Conservation (phyloP, 1,140 invertebrate species). For the Hydropsyche tenuis region DNA sequence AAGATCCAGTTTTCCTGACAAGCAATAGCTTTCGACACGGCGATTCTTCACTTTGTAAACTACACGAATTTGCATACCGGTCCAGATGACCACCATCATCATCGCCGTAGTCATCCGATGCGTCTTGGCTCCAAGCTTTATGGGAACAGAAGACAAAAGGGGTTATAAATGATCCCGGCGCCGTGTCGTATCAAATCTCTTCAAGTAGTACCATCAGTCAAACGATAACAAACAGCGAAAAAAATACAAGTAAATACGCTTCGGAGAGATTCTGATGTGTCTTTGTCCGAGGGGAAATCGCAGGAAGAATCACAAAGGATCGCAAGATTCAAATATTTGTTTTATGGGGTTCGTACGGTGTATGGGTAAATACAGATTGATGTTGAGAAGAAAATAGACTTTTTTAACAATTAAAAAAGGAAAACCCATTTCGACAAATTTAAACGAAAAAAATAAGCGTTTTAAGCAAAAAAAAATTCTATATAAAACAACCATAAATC, state of each 20-base stretch:
- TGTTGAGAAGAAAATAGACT: too few species aligned
- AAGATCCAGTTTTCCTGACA: conserved; percentile 35
- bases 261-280: conserved; percentile 14
- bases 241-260: conserved; percentile 3
- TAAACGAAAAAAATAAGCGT: not conserved
- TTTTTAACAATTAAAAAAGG: too few species aligned
- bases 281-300: not conserved
- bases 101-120: not conserved
- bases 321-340: conserved; percentile 15
- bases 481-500: conserved; percentile 24
- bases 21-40: conserved; percentile 35
- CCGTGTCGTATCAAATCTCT: conserved; percentile 47
- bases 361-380: not conserved
- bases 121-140: conserved; percentile 18
- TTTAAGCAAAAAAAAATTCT: not conserved
- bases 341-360: not conserved
- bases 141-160: conserved; percentile 47
- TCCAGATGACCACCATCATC: conserved; percentile 18
- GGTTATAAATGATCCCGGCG: conserved; percentile 45
- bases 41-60: conserved; percentile 44
- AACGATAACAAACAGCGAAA: conserved; percentile 11
- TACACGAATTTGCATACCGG: conserved; percentile 44
- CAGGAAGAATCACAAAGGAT: not conserved
- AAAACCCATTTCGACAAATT: too few species aligned
- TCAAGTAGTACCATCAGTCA: conserved; percentile 24